These are phyloP conservation scores for Catharus fuscescens DNA, from an alignment of 2,113 vertebrate genomes.

Conservation along the genomic window DNA sequence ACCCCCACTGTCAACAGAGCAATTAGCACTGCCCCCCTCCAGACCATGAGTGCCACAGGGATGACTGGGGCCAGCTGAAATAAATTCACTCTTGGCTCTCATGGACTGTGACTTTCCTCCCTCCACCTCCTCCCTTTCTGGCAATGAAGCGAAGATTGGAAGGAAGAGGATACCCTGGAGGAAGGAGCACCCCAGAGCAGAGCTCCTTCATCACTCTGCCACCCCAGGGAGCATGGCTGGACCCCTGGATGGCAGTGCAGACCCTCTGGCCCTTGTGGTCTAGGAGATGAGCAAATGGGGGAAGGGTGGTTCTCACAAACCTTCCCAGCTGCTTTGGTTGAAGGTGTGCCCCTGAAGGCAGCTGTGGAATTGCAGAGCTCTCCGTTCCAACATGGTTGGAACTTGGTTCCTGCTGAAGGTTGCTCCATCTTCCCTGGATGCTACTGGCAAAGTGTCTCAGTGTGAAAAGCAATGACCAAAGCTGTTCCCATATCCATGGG, in stretches of 20 bases:
- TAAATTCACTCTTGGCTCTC: background rate
- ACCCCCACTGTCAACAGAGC: background rate
- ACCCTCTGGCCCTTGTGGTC: background rate
- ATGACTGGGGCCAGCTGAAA: background rate
- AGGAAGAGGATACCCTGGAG: background rate
- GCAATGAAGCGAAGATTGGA: rapidly evolving
- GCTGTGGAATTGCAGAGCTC: background rate
- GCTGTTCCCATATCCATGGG: rapidly evolving
- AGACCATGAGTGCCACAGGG: background rate
- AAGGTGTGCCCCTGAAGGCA: background rate
- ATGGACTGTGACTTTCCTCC: background rate
- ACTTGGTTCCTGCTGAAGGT: background rate
- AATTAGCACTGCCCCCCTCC: background rate
- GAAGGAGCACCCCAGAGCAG: background rate
- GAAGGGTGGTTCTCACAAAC: background rate
- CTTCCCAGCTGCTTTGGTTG: background rate
- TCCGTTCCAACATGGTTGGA: background rate
- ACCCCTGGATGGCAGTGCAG: rapidly evolving
- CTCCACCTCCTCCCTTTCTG: background rate
- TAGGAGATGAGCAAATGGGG: background rate
- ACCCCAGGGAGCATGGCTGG: rapidly evolving
- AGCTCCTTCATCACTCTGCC: background rate
- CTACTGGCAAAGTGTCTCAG: background rate
- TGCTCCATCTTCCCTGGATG: background rate
- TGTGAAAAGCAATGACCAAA: background rate